Conservation (phyloP, 1,140 invertebrate genomes). For the Zelostemma sp. region DNA sequence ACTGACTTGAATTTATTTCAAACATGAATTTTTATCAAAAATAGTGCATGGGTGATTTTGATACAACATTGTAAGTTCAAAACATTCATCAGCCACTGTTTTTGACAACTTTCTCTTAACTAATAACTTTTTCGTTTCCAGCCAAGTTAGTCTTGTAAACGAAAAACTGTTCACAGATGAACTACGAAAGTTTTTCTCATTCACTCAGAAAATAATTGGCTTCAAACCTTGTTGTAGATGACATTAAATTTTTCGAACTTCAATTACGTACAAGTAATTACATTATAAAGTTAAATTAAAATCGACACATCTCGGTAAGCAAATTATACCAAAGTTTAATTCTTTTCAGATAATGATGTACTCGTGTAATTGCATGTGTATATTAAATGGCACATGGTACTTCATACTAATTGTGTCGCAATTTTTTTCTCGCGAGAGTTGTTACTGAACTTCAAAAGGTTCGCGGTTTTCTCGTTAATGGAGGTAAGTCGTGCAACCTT, state of each 20-base stretch:
- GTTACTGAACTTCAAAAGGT: constrained; percentile 35
- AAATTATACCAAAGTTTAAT: background rate
- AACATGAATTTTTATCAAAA: background rate
- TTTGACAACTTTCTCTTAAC: too few species aligned
- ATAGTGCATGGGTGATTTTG: background rate
- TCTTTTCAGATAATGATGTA: constrained; percentile 7
- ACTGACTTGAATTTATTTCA: too few species aligned
- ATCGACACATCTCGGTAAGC: too few species aligned
- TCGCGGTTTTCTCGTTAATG: constrained; percentile 32
- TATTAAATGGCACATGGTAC: background rate
- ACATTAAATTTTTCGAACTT: too few species aligned
- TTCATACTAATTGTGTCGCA: constrained; percentile 17
- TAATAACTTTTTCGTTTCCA: too few species aligned
- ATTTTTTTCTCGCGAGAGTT: constrained; percentile 16
- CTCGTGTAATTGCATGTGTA: constrained; percentile 28
- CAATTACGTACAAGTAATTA: constrained; percentile 3
- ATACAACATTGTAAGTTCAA: background rate
- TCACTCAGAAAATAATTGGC: too few species aligned
- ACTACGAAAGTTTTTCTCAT: too few species aligned
- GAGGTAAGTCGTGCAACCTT: constrained; percentile 22
- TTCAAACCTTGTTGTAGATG: too few species aligned
- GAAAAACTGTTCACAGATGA: too few species aligned
- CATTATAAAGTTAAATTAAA: constrained; percentile 6
- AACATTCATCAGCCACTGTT: too few species aligned
- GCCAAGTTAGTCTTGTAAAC: too few species aligned